Percentiles rank a stretch among this genome's conserved stretches.
Evolutionary conservation across 2,888 invertebrate genomes (phyloP).

Genomic region (Tipula helvola): DNA sequence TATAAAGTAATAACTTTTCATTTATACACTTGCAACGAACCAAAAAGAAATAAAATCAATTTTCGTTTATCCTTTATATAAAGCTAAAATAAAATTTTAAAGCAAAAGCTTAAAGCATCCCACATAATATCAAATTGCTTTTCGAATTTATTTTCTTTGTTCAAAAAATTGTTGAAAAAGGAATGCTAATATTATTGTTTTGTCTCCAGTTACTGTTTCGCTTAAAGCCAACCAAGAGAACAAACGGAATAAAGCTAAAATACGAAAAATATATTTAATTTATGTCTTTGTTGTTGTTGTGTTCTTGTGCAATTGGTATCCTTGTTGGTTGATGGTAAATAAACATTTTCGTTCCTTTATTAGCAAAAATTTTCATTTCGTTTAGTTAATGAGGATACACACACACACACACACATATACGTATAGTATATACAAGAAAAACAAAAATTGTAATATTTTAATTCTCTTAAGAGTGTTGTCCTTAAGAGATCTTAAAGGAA

Average conservation of each 20-base stretch:
- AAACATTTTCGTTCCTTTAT: neutral
- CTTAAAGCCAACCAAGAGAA: neutral
- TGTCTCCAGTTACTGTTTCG: neutral
- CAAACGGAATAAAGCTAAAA: neutral
- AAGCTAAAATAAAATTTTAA: neutral
- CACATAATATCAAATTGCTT: too few relatives aligned
- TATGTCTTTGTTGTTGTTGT: neutral
- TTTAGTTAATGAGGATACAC: neutral
- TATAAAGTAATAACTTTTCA: too few relatives aligned
- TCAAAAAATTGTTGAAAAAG: neutral
- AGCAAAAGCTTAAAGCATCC: too few relatives aligned
- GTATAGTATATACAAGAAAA: neutral
- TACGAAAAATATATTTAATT: neutral
- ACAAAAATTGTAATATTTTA: slow-evolving; percentile 4
- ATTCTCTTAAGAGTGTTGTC: slow-evolving; percentile 4
- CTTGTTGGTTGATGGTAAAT: neutral
- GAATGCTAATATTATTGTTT: neutral
- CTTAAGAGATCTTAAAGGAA: slow-evolving; percentile 4
- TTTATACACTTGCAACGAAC: too few relatives aligned
- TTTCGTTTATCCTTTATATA: neutral
- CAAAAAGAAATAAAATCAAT: too few relatives aligned
- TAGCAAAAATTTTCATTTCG: neutral
- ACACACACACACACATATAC: too few relatives aligned
- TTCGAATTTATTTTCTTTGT: too few relatives aligned
- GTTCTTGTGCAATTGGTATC: neutral